Evolutionary conservation across 64 coral and sea anemone genomes (phyloP).

Genomic region (Orbicella faveolata): DNA sequence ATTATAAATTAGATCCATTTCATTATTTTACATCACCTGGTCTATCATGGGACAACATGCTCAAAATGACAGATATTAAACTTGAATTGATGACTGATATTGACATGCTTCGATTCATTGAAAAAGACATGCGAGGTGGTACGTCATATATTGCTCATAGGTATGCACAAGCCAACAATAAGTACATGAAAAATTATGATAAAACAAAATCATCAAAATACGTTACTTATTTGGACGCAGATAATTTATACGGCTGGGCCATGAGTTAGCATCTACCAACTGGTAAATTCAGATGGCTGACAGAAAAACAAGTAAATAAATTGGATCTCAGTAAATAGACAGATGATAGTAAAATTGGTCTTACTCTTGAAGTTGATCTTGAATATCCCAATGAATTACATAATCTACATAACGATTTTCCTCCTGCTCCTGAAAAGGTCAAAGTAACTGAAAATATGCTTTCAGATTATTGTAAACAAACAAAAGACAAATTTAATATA

Average conservation of each 20-base stretch:
- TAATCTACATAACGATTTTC: background rate
- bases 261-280: conserved; percentile 31
- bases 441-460: background rate
- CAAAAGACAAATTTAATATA: background rate
- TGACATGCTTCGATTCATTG: background rate
- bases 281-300: background rate
- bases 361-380: background rate
- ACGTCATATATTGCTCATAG: background rate
- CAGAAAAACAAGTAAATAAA: background rate
- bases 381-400: background rate
- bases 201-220: background rate
- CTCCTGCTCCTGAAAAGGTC: background rate
- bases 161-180: conserved; percentile 33
- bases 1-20: background rate
- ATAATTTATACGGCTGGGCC: conserved; percentile 46
- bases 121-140: background rate
- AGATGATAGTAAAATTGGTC: background rate
- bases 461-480: background rate
- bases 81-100: background rate
- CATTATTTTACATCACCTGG: conserved; percentile 9
- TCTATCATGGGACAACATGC: background rate
- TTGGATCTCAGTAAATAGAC: background rate
- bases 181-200: conserved; percentile 20
- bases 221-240: conserved; percentile 23
- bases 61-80: background rate